These are phyloP conservation scores for Phylloscopus whistleri DNA, from an alignment of 2,113 vertebrate genomes.

Conservation along the genomic window DNA sequence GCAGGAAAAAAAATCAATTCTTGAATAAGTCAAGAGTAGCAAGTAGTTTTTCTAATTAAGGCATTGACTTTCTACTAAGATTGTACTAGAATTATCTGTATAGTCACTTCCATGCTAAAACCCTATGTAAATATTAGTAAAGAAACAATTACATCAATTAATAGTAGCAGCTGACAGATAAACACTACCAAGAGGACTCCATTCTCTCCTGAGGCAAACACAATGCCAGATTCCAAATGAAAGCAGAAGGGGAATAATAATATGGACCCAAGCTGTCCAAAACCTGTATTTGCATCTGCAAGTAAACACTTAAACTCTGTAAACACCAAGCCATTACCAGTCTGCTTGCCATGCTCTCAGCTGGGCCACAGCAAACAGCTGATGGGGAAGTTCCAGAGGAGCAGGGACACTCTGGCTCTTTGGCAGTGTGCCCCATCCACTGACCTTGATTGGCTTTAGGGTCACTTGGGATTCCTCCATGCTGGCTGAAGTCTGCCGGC, in stretches of 20 bases:
- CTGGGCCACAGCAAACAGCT: neutral
- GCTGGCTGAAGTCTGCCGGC: neutral
- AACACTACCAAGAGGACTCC: neutral
- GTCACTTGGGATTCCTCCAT: neutral
- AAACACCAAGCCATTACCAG: conserved; percentile 29
- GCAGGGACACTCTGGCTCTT: neutral
- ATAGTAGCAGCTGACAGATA: neutral
- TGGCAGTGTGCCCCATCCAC: neutral
- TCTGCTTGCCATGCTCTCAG: neutral
- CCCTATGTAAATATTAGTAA: conserved; percentile 36
- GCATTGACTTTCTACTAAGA: conserved; percentile 11
- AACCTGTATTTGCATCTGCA: neutral
- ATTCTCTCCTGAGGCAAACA: conserved; percentile 1
- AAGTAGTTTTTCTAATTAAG: conserved; percentile 32
- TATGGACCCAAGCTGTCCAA: neutral
- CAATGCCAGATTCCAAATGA: neutral
- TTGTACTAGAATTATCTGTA: conserved; percentile 5
- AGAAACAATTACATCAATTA: conserved; percentile 26
- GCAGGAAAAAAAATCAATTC: neutral
- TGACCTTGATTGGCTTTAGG: neutral
- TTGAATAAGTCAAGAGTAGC: neutral
- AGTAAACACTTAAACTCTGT: neutral
- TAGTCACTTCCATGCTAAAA: conserved; percentile 27
- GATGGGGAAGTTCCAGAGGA: neutral
- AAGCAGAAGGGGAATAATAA: neutral